Base-by-base conservation (phyloP, 2,797 vertebrate species). In the Labeo calbasu region DNA sequence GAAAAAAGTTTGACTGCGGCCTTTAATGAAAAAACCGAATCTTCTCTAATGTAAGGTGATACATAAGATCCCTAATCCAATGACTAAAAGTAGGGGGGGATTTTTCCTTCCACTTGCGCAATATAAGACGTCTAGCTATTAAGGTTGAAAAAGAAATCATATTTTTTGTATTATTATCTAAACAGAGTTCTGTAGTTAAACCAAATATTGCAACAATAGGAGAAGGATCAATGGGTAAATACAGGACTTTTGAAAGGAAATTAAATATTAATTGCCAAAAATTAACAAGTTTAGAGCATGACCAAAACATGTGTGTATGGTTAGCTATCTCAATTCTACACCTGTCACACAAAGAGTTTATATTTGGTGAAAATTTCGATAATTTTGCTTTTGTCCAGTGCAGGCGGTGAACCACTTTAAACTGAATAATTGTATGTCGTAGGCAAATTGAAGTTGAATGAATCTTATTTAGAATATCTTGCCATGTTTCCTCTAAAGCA, bases 391-490 rank as follows among this genome's bases (percentile, higher is more conserved):
- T 51, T 73, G 17, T 50, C 25, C 53, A 66, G 59, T 83, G 36
- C 2, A 21, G 9, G 25, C 13, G 12, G 9, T 77, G 12, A 51
- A 55, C 71, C 5, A 83, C 23, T 19, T 66, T 23, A 17, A 73
- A 63, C n/a, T 66, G 19, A 48, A 75, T 14, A 63, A 65, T n/a
- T 36, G 46, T 70, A 59, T 82, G 78, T 80, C 48, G 19, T 23
- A 48, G 25, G 17, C 68, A 48, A 28, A 57, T 10, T 57, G 65
- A 80, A 17, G 50, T n/a, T 65, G n/a, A 51, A 13, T 69, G 48
- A 25, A 72, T 57, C 57, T 72, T 55, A 59, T 73, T 55, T 55
- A 59, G 43, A 72, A 82, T 72, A 46, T 36, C n/a, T 19, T 43
- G n/a, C 36, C 53, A 82, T 19, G 40, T 25, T 36, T 36, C 32